Evolutionary conservation across 2,797 vertebrate species (phyloP).

Genomic region (Tokudaia tokunoshimensis): DNA sequence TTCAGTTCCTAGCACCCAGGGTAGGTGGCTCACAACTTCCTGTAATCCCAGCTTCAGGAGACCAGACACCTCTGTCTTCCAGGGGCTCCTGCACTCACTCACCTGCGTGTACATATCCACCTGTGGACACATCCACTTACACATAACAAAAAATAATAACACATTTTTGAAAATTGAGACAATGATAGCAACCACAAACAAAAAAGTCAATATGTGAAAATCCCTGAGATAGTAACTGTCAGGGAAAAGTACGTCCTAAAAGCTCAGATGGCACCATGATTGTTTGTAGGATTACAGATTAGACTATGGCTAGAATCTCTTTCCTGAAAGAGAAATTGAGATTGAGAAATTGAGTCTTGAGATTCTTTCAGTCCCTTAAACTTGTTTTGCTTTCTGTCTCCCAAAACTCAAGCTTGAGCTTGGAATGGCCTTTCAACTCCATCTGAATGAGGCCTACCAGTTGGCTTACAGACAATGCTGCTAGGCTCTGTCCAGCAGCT

Average conservation of each 20-base stretch:
- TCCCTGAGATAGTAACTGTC: neutral
- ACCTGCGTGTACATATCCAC: neutral
- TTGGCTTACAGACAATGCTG: neutral
- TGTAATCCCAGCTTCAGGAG: neutral
- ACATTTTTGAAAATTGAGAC: neutral
- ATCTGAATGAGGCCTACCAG: neutral
- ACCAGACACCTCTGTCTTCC: neutral
- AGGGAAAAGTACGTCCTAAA: neutral
- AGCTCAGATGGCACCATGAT: neutral
- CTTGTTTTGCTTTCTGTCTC: neutral
- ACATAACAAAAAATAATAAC: neutral
- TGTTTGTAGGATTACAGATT: neutral
- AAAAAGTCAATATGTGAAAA: neutral
- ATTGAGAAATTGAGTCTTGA: neutral
- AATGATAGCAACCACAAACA: neutral
- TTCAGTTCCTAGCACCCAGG: neutral
- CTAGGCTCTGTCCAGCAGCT: neutral
- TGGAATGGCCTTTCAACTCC: neutral
- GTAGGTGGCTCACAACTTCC: neutral
- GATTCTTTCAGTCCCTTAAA: neutral
- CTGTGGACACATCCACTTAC: neutral
- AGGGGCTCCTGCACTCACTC: neutral
- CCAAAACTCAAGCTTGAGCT: neutral
- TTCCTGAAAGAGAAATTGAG: neutral
- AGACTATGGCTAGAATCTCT: neutral